Percentiles rank a stretch among this genome's conserved stretches.
These are phyloP conservation scores for Tetragonula carbonaria DNA, from an alignment of 2,888 invertebrate species.

Conservation along the genomic window DNA sequence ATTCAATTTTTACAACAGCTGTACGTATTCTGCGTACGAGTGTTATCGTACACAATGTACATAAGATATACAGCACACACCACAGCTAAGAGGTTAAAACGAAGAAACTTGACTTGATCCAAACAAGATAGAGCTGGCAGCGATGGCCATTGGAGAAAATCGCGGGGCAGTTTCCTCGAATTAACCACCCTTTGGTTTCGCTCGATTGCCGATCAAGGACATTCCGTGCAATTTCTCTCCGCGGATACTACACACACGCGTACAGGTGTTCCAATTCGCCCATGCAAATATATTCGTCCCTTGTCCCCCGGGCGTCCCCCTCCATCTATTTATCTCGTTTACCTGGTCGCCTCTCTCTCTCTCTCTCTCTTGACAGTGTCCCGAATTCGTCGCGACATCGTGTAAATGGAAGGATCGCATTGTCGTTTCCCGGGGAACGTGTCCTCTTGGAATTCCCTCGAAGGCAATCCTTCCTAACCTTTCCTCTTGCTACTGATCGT, in stretches of 20 bases:
- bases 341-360: background rate
- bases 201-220: slow-evolving; percentile 8
- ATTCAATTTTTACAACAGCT: too few species aligned
- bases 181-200: slow-evolving; percentile 25
- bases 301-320: background rate
- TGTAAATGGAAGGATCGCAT: slow-evolving; percentile 54
- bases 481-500: background rate
- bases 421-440: slow-evolving; percentile 4
- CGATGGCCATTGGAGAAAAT: slow-evolving; percentile 31
- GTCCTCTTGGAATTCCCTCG: slow-evolving; percentile 2
- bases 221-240: slow-evolving; percentile 48
- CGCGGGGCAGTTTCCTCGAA: slow-evolving; percentile 33
- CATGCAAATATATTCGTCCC: slow-evolving; percentile 44
- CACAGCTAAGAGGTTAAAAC: background rate
- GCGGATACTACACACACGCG: background rate
- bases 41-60: too few species aligned
- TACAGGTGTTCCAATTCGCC: slow-evolving; percentile 47
- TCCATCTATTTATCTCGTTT: slow-evolving; percentile 16
- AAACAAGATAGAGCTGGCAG: background rate
- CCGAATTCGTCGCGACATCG: slow-evolving; percentile 50
- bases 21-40: too few species aligned
- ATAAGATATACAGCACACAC: too few species aligned
- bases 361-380: slow-evolving; percentile 1
- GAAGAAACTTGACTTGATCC: background rate
- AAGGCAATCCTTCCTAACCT: background rate